Conservation (phyloP, 2,797 vertebrate species). For the Podarcis lilfordi region DNA sequence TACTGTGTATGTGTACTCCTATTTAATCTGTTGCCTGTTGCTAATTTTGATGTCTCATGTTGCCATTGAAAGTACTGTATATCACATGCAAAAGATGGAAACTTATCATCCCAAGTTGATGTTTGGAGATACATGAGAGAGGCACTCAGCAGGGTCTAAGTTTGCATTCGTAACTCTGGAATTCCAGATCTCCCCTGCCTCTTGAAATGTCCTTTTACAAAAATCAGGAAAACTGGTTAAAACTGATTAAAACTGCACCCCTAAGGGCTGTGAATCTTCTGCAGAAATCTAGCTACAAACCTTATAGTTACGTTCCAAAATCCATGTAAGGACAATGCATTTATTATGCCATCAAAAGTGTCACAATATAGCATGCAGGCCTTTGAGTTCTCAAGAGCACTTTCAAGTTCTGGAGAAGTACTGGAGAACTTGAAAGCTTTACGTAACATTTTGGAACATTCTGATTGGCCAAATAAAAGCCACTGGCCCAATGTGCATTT, state of each 20-base stretch:
- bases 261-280: conserved; percentile 41
- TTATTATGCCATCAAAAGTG: neutral
- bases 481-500: neutral
- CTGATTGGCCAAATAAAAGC: neutral
- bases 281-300: conserved; percentile 42
- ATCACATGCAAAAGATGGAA: conserved; percentile 43
- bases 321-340: too few relatives aligned
- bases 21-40: conserved; percentile 60
- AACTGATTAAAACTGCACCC: conserved; percentile 10
- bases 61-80: conserved; percentile 65
- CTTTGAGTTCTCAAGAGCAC: too few relatives aligned
- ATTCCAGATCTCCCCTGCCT: conserved; percentile 21
- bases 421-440: too few relatives aligned
- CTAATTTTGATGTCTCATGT: conserved; percentile 58
- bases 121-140: conserved; percentile 32
- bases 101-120: conserved; percentile 42
- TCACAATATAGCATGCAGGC: neutral
- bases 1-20: conserved; percentile 30
- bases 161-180: conserved; percentile 24
- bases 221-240: conserved; percentile 11
- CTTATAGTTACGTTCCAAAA: conserved; percentile 26
- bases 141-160: conserved; percentile 21
- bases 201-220: conserved; percentile 44
- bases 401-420: too few relatives aligned
- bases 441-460: neutral